phyloP scores from a whole-genome alignment of 2,888 invertebrate species.

The Chironomus riparius region DNA sequence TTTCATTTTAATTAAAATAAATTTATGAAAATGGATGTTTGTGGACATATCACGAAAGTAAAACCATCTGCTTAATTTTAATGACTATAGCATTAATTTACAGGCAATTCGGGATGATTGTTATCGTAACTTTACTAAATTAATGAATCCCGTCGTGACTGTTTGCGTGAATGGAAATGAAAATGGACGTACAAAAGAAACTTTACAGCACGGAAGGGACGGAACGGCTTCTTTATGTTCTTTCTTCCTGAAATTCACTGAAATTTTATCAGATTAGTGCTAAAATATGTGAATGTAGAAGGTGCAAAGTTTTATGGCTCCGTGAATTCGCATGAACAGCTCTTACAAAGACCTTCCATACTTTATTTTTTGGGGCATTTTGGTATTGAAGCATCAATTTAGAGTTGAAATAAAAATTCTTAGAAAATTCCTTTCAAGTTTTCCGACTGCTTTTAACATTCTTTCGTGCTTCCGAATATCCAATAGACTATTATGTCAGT shows the following conservation, averaged over 20 bases:
- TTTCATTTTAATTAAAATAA: slow-evolving; percentile 4
- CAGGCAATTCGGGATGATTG: neutral
- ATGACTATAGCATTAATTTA: neutral
- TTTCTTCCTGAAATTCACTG: neutral
- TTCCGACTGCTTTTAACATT: too few relatives aligned
- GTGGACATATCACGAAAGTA: neutral
- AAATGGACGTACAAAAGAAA: neutral
- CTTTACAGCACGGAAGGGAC: neutral
- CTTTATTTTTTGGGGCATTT: too few relatives aligned
- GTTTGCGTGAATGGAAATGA: neutral
- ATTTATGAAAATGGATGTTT: neutral
- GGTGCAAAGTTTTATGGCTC: neutral
- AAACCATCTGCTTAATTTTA: neutral
- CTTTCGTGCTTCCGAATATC: too few relatives aligned
- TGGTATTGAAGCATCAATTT: too few relatives aligned
- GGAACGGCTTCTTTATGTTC: neutral
- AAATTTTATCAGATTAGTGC: neutral
- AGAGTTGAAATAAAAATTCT: neutral
- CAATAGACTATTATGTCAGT: too few relatives aligned
- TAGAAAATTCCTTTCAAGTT: too few relatives aligned
- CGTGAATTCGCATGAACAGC: neutral
- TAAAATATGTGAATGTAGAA: neutral
- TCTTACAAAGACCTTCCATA: too few relatives aligned
- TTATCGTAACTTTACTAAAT: neutral
- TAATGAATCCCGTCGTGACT: neutral